A percentile compares a stretch with the other conserved stretches of the same genome.
These are phyloP conservation scores for Molorchus minor DNA, from an alignment of 2,888 invertebrate species.

Conservation along the genomic window DNA sequence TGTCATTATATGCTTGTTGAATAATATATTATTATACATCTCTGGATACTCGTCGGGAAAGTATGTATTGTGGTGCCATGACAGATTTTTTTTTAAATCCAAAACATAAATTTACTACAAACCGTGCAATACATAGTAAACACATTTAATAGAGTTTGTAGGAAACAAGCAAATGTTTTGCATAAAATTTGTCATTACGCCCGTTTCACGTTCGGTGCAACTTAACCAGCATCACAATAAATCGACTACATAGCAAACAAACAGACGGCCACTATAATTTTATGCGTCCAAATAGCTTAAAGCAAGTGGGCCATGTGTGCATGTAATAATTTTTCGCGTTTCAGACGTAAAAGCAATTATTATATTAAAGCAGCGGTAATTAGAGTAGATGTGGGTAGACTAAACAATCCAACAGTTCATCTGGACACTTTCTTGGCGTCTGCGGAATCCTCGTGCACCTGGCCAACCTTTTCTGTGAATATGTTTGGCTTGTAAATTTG, in stretches of 20 bases:
- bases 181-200: constrained; percentile 9
- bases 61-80: too few species aligned
- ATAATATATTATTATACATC: too few species aligned
- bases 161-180: constrained; percentile 8
- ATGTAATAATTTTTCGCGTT: constrained; percentile 43
- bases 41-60: too few species aligned
- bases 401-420: constrained; percentile 54
- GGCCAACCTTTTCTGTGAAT: constrained; percentile 49
- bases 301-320: constrained; percentile 44
- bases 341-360: constrained; percentile 50
- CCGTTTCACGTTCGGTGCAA: constrained; percentile 5
- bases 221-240: constrained; percentile 24
- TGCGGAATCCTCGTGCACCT: constrained; percentile 48
- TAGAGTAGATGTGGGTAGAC: constrained; percentile 53
- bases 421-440: constrained; percentile 53
- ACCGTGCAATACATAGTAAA: not conserved
- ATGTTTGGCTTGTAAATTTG: constrained; percentile 15
- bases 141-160: not conserved
- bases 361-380: constrained; percentile 49
- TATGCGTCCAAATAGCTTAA: constrained; percentile 37
- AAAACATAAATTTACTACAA: too few species aligned
- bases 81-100: too few species aligned
- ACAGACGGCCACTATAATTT: constrained; percentile 34
- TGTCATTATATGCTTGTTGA: too few species aligned
- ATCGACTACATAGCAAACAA: constrained; percentile 31